phyloP scores from a whole-genome alignment of 2,888 invertebrate species.

The Athetis lepigone region DNA sequence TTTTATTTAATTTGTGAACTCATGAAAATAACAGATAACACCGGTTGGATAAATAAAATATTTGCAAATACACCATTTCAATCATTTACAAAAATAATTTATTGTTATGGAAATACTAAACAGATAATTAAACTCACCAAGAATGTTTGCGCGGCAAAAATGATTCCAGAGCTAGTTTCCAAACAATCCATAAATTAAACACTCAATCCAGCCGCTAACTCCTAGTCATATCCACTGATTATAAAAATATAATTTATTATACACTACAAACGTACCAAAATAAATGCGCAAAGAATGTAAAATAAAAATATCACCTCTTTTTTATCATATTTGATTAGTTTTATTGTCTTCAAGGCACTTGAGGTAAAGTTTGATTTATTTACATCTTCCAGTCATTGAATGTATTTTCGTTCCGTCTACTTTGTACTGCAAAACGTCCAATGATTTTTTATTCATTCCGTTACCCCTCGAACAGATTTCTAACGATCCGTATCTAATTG shows the following conservation, averaged over 20 bases:
- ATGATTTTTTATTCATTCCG: constrained; percentile 84
- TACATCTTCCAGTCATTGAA: constrained; percentile 71
- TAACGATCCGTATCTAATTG: constrained; percentile 86
- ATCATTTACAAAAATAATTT: constrained; percentile 4
- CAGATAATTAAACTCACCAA: constrained; percentile 60
- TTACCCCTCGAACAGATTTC: constrained; percentile 82
- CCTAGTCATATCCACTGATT: constrained; percentile 61
- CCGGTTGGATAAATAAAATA: neutral
- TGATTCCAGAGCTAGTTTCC: constrained; percentile 50
- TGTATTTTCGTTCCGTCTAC: constrained; percentile 76
- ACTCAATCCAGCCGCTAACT: constrained; percentile 55
- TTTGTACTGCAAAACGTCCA: constrained; percentile 77
- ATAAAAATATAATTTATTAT: constrained; percentile 52
- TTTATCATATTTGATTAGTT: constrained; percentile 77
- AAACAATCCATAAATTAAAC: constrained; percentile 62
- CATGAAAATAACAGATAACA: neutral
- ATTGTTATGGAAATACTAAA: constrained; percentile 3
- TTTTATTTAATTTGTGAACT: constrained; percentile 6
- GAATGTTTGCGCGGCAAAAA: constrained; percentile 52
- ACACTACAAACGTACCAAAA: constrained; percentile 55
- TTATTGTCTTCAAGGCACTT: constrained; percentile 68
- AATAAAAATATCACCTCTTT: constrained; percentile 76
- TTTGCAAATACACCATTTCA: neutral
- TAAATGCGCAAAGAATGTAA: constrained; percentile 57
- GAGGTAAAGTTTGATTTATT: constrained; percentile 67